Conservation (phyloP, 2,888 invertebrate genomes). For the Noctuana brunneofusca region DNA sequence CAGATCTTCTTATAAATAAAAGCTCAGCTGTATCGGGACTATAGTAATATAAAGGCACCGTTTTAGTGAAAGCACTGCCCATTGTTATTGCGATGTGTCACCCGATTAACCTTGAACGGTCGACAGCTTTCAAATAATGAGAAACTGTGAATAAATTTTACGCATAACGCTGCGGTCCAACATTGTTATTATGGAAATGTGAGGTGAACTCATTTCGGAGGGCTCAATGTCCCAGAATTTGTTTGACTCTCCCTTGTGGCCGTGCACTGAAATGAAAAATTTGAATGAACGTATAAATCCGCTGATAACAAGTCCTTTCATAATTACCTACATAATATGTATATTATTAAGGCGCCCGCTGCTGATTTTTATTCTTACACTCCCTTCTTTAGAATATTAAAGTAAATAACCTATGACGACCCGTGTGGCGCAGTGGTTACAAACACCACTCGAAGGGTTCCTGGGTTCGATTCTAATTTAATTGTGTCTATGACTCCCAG, state of each 20-base stretch:
- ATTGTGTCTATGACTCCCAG: too few species aligned
- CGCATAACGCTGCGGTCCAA: conserved; percentile 47
- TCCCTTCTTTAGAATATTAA: too few species aligned
- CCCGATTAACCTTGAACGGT: conserved; percentile 43
- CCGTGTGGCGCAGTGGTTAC: too few species aligned
- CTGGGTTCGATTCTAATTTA: too few species aligned
- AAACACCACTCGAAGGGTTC: too few species aligned
- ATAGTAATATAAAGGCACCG: conserved; percentile 7
- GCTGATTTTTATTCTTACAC: neutral
- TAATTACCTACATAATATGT: too few species aligned
- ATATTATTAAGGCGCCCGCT: neutral
- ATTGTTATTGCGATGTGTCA: conserved; percentile 37
- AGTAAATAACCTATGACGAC: too few species aligned
- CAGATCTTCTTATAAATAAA: conserved; percentile 6
- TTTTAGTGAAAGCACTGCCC: conserved; percentile 25
- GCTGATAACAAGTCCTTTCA: neutral
- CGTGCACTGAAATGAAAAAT: conserved; percentile 44
- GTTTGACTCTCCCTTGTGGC: conserved; percentile 48
- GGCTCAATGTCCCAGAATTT: conserved; percentile 44
- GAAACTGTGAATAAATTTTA: conserved; percentile 56
- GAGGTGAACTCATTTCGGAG: conserved; percentile 44
- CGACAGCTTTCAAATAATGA: conserved; percentile 46
- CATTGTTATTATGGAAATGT: conserved; percentile 51
- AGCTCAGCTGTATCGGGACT: conserved; percentile 6
- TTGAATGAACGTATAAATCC: conserved; percentile 32